phyloP scores from a whole-genome alignment of 2,797 vertebrate genomes.

The Sternarchorhynchus goeldii region DNA sequence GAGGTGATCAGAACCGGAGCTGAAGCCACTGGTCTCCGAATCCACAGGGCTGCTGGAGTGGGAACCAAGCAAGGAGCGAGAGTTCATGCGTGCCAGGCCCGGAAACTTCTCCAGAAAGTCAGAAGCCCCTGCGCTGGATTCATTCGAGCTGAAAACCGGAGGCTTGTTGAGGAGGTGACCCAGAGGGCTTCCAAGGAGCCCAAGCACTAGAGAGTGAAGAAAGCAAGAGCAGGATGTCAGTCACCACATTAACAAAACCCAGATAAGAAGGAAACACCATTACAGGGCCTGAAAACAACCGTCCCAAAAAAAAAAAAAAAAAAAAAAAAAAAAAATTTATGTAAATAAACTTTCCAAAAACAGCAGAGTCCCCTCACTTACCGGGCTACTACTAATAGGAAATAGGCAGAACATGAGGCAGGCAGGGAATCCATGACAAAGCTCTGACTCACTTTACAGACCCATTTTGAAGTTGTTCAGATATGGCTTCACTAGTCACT shows the following conservation, averaged over 20 bases:
- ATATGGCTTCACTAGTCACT: constrained; percentile 11
- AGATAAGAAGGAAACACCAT: neutral
- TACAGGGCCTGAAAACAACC: neutral
- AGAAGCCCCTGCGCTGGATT: constrained; percentile 78
- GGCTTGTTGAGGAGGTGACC: constrained; percentile 84
- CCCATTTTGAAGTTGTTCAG: constrained; percentile 61
- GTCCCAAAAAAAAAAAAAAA: accelerated
- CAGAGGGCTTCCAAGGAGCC: constrained; percentile 87
- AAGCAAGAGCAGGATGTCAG: neutral
- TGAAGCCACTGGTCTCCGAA: constrained; percentile 97
- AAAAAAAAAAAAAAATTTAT: neutral
- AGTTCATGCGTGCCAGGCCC: constrained; percentile 80
- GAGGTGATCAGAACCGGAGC: constrained; percentile 96
- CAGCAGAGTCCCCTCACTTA: neutral
- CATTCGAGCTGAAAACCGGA: constrained; percentile 78
- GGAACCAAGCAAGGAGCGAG: constrained; percentile 88
- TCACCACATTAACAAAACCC: neutral
- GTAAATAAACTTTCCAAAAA: neutral
- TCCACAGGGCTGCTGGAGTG: constrained; percentile 97
- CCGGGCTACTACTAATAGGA: neutral
- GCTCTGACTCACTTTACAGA: constrained; percentile 64
- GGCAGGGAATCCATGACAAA: constrained; percentile 56
- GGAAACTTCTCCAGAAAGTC: constrained; percentile 92
- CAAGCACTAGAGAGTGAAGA: constrained; percentile 75
- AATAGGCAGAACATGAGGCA: constrained; percentile 46